phyloP scores from a whole-genome alignment of 2,888 invertebrate genomes.

The Acrocera orbiculus region DNA sequence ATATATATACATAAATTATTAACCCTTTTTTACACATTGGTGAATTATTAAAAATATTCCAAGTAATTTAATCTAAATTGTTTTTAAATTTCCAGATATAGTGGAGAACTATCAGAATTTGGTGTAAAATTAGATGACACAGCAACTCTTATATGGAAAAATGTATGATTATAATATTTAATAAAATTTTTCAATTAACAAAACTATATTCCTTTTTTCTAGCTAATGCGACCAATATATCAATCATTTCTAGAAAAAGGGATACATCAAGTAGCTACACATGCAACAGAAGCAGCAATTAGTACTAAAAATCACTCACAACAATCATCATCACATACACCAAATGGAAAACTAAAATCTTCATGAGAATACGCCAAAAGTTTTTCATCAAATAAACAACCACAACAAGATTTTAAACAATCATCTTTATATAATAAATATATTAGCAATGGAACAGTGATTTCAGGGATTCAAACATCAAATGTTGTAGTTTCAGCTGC shows the following conservation, averaged over 20 bases:
- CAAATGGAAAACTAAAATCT: conserved; percentile 30
- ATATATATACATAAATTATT: no score
- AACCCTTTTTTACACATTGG: no score
- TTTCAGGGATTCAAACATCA: no score
- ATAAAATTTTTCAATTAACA: not conserved
- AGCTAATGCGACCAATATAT: conserved; percentile 72
- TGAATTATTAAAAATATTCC: no score
- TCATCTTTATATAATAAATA: no score
- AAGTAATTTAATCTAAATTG: no score
- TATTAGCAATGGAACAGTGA: no score
- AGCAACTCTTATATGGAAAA: conserved; percentile 80
- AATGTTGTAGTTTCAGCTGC: no score
- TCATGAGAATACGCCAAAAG: conserved; percentile 33
- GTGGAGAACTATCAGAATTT: conserved; percentile 77
- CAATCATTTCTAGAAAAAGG: conserved; percentile 66
- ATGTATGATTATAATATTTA: conserved; percentile 41
- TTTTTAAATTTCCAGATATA: conserved; percentile 48
- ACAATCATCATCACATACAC: conserved; percentile 20
- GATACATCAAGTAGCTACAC: conserved; percentile 63
- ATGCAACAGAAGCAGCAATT: conserved; percentile 52
- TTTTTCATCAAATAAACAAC: conserved; percentile 13
- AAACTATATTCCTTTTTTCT: conserved; percentile 9
- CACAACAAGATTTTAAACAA: conserved; percentile 7
- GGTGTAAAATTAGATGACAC: conserved; percentile 75
- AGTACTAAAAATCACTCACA: conserved; percentile 36